Evolutionary conservation across 2,888 invertebrate genomes (phyloP), one percentile per base, ranked within the genome.

Genomic region (Ectemnius cavifrons): DNA sequence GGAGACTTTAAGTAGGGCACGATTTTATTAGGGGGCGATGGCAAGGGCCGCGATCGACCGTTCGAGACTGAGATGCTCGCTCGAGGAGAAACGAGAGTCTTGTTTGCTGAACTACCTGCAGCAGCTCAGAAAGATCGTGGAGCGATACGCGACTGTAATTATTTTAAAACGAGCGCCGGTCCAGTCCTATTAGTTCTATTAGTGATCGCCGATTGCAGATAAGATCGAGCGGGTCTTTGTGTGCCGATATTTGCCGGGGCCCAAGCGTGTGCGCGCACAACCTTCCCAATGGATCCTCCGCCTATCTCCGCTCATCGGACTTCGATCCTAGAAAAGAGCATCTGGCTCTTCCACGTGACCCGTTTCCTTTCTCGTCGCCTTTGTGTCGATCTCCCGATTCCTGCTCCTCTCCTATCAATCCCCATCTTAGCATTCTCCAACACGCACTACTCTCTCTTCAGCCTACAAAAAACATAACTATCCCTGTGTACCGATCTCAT

Each of bases 321-420:
- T 37, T 46, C 81, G 84, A 81, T 82, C 75, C 85, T 82, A 81
- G 82, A 86, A 86, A 86, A 85, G 87, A 85, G 87, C 87, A 88
- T 87, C 88, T 87, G 88, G 82, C 84, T 80, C 79, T 79, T 80
- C 71, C 79, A 82, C 83, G 81, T 79, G 85, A 79, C 70, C 82
- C 82, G 84, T 80, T 82, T 83, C 82, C 52, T 52, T 52, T 16
- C 52, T 16, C 16, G 52, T 52, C 37, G 37, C 37, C 81, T 85
- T 86, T 88, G 86, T 88, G 77, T 74, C 75, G 70, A 79, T 77
- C 77, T 83, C 84, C 85, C 82, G 75, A 78, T 66, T 59, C 52
- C 57, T 81, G 49, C 61, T 59, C 74, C 56, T 62, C 58, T 46
- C 63, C 68, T 62, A 64, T 72, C 73, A 28, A 27, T 6, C 62